These are phyloP conservation scores for Tragelaphus eurycerus DNA, from an alignment of 2,797 vertebrate species.

Conservation along the genomic window DNA sequence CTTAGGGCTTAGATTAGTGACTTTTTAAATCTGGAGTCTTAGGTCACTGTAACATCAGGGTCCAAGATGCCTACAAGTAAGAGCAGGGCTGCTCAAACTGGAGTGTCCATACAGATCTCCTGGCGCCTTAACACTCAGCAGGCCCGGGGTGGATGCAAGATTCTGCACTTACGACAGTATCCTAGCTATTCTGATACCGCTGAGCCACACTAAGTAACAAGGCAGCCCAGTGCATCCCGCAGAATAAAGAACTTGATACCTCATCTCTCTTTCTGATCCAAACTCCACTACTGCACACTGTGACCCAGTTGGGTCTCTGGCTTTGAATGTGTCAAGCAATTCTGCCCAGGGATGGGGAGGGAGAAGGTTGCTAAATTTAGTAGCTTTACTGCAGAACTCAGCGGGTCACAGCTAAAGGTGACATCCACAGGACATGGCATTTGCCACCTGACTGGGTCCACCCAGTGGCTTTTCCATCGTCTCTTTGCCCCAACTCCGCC, in stretches of 20 bases:
- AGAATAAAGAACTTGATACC: neutral
- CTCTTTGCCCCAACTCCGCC: neutral
- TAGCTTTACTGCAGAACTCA: neutral
- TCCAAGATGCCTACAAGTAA: neutral
- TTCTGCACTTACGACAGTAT: neutral
- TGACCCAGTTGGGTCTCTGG: neutral
- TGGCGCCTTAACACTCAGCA: neutral
- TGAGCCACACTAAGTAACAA: neutral
- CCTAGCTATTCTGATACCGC: fast-evolving
- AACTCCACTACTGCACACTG: neutral
- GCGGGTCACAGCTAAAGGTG: neutral
- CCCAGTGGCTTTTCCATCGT: neutral
- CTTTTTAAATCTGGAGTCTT: neutral
- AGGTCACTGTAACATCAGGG: neutral
- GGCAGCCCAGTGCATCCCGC: neutral
- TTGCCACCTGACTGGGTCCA: no score
- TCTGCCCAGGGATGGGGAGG: neutral
- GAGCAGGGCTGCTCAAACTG: neutral
- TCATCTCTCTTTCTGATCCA: neutral
- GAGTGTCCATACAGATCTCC: no score
- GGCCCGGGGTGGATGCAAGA: fast-evolving
- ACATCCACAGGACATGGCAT: neutral
- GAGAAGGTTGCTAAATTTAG: neutral
- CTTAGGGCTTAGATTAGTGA: neutral
- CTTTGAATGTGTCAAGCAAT: neutral